A percentile compares a stretch with the other conserved stretches of the same genome.
Conservation (phyloP, 1,140 invertebrate genomes). For the Anastatus disparis region DNA sequence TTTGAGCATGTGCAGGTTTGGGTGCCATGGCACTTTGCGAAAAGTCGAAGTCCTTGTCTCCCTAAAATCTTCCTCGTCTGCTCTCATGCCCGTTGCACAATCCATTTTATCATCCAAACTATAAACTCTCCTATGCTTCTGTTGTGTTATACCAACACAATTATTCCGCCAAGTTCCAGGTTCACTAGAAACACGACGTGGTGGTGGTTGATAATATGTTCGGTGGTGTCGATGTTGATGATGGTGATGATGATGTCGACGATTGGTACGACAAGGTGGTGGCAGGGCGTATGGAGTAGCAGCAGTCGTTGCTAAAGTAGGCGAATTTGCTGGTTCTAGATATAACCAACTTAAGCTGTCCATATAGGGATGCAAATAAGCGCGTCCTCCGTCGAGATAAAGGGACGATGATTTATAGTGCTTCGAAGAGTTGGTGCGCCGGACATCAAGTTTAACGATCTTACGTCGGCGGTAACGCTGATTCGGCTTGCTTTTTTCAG, state of each 20-base stretch:
- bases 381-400: not conserved
- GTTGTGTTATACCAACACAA: not conserved
- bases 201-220: conserved; percentile 2
- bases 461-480: not conserved
- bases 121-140: conserved; percentile 48
- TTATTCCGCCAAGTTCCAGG: conserved; percentile 43
- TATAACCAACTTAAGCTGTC: conserved; percentile 59
- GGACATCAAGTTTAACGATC: not conserved
- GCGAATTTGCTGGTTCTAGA: conserved; percentile 49
- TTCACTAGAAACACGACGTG: conserved; percentile 54
- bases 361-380: conserved; percentile 42
- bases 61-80: not conserved
- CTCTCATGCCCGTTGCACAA: conserved; percentile 19
- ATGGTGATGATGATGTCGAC: conserved; percentile 42
- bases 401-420: too few relatives aligned
- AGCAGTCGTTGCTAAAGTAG: conserved; percentile 23
- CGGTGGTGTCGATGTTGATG: conserved; percentile 41
- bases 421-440: not conserved
- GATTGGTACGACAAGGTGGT: conserved; percentile 43
- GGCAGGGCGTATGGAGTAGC: conserved; percentile 44
- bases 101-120: conserved; percentile 45
- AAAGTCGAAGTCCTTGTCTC: conserved; percentile 55
- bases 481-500: not conserved
- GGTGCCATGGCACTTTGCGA: conserved; percentile 67
- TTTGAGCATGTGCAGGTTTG: conserved; percentile 66